phyloP scores from a whole-genome alignment of 2,113 vertebrate genomes.

The Ctenodactylus gundi region DNA sequence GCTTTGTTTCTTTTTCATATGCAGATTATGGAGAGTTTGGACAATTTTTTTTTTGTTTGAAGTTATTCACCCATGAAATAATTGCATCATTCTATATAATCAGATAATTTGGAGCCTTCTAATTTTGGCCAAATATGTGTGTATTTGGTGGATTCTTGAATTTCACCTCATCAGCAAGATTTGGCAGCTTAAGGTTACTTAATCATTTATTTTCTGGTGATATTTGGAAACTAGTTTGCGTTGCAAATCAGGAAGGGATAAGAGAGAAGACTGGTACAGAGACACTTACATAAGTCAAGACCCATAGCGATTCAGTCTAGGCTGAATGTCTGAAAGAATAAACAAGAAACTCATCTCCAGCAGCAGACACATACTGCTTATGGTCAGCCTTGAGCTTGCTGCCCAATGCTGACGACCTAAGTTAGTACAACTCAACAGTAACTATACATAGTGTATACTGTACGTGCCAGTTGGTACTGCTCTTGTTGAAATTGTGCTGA shows the following conservation, averaged over 20 bases:
- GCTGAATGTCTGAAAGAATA: neutral
- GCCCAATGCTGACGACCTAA: neutral
- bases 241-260: neutral
- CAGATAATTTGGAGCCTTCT: slow-evolving; percentile 19
- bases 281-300: neutral
- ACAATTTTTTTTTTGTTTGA: neutral
- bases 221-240: neutral
- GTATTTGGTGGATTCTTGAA: neutral
- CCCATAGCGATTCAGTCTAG: neutral
- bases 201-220: neutral
- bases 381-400: neutral
- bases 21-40: neutral
- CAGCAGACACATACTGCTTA: neutral
- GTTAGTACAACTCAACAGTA: neutral
- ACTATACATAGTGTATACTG: neutral
- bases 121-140: neutral
- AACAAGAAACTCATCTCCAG: neutral
- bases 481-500: neutral
- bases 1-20: neutral
- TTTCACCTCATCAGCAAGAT: neutral
- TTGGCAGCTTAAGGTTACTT: neutral
- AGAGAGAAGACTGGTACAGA: neutral
- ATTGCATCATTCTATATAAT: neutral
- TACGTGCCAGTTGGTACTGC: neutral
- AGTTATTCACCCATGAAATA: neutral